These are phyloP conservation scores for Scomber colias DNA, from an alignment of 2,113 vertebrate species.

Conservation along the genomic window DNA sequence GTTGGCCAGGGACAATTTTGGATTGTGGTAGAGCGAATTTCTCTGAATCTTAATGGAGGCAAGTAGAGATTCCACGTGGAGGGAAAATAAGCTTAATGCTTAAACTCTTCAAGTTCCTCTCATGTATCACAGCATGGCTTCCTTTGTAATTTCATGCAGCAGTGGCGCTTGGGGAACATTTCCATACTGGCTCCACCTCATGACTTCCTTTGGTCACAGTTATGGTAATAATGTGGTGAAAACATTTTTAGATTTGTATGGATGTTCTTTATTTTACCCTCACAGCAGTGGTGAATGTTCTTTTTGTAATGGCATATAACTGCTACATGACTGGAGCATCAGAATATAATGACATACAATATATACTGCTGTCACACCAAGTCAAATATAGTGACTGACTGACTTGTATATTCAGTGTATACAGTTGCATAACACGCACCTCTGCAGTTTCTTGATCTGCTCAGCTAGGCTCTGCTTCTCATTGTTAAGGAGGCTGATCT, in stretches of 20 bases:
- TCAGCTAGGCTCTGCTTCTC: slow-evolving; percentile 95
- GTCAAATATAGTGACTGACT: not conserved
- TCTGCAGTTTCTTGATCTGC: slow-evolving; percentile 95
- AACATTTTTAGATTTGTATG: slow-evolving; percentile 11
- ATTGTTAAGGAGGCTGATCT: slow-evolving; percentile 92
- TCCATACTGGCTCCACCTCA: slow-evolving; percentile 13
- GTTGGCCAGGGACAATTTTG: not conserved
- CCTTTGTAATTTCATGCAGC: slow-evolving; percentile 33
- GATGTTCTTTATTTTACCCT: slow-evolving; percentile 3
- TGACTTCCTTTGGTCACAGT: slow-evolving; percentile 30
- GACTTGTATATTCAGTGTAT: not conserved
- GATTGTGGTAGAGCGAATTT: slow-evolving; percentile 12
- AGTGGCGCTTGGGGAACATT: slow-evolving; percentile 4
- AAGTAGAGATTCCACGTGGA: slow-evolving; percentile 22
- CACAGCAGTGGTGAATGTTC: not conserved
- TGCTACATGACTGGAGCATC: not conserved
- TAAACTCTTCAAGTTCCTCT: not conserved
- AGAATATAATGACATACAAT: not conserved
- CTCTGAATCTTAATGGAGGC: not conserved
- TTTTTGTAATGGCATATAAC: not conserved
- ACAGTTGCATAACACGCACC: slow-evolving; percentile 77
- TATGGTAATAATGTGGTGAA: slow-evolving; percentile 17
- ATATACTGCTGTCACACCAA: not conserved
- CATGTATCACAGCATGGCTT: slow-evolving; percentile 1
- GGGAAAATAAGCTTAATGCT: not conserved